phyloP scores from a whole-genome alignment of 2,888 invertebrate species.

The Dione juno region DNA sequence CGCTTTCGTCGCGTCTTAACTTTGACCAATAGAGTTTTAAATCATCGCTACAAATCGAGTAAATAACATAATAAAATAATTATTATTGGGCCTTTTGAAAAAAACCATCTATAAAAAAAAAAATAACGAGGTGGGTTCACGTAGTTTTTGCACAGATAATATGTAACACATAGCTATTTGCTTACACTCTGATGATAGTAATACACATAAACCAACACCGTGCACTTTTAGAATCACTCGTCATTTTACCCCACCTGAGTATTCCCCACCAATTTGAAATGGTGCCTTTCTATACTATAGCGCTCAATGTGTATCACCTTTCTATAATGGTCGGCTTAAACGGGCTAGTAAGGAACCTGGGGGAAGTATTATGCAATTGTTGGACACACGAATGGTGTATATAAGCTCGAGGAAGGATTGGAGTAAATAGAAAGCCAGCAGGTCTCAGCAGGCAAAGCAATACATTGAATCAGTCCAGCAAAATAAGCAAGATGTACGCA shows the following conservation, averaged over 20 bases:
- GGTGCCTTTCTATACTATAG: constrained; percentile 53
- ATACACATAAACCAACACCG: constrained; percentile 41
- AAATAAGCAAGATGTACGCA: constrained; percentile 76
- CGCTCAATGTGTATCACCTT: constrained; percentile 53
- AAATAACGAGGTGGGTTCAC: too few species aligned
- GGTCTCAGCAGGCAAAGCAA: constrained; percentile 66
- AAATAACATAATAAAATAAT: background rate
- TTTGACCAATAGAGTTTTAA: background rate
- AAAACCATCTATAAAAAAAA: too few species aligned
- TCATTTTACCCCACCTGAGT: constrained; percentile 62
- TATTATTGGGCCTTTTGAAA: too few species aligned
- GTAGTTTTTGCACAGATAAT: constrained; percentile 28
- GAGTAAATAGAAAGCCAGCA: constrained; percentile 71
- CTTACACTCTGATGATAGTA: constrained; percentile 44
- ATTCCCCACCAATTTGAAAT: constrained; percentile 60
- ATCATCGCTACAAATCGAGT: background rate
- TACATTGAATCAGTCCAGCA: constrained; percentile 75
- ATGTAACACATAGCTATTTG: constrained; percentile 39
- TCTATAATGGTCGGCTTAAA: constrained; percentile 64
- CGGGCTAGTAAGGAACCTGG: constrained; percentile 76
- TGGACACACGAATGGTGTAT: constrained; percentile 65
- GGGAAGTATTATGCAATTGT: constrained; percentile 74
- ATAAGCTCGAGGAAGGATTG: constrained; percentile 69
- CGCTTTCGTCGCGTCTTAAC: background rate
- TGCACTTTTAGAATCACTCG: constrained; percentile 47